Percentiles rank a stretch among this genome's conserved stretches.
Evolutionary conservation across 2,888 invertebrate species (phyloP).

Genomic region (Drosophila anceps): DNA sequence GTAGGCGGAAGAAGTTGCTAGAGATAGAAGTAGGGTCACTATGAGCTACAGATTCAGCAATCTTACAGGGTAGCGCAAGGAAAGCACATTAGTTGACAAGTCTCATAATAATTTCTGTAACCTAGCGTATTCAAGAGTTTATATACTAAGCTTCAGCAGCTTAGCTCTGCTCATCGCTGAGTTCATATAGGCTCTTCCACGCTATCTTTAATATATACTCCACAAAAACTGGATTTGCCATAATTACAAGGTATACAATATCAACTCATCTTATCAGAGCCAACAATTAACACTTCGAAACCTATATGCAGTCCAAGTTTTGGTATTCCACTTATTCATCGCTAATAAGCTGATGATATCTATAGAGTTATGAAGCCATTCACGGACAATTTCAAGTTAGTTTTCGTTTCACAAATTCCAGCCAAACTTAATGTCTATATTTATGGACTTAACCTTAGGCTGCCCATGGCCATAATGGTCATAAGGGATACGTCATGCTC

Average conservation of each 20-base stretch:
- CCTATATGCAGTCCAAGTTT: not conserved
- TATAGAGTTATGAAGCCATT: not conserved
- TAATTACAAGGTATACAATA: not conserved
- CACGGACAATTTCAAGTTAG: not conserved
- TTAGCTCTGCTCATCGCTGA: not conserved
- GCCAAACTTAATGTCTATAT: slow-evolving; percentile 46
- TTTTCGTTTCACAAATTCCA: not conserved
- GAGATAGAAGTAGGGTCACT: too few relatives aligned
- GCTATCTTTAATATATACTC: not conserved
- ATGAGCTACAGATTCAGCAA: not conserved
- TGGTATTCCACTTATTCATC: not conserved
- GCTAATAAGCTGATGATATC: slow-evolving; percentile 10
- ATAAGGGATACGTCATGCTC: slow-evolving; percentile 29
- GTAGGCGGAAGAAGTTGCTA: not conserved
- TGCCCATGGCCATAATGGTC: too few relatives aligned
- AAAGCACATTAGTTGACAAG: not conserved
- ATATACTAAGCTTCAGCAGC: not conserved
- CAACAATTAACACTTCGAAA: not conserved
- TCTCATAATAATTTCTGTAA: not conserved
- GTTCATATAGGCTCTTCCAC: not conserved
- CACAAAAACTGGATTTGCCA: not conserved
- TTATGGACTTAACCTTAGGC: slow-evolving; percentile 32
- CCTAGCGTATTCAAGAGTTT: not conserved
- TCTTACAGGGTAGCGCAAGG: not conserved
- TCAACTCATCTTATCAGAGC: not conserved